Evolutionary conservation across 2,888 invertebrate genomes (phyloP), one percentile per base, ranked within the genome.

Genomic region (Drosophila melanosoma): DNA sequence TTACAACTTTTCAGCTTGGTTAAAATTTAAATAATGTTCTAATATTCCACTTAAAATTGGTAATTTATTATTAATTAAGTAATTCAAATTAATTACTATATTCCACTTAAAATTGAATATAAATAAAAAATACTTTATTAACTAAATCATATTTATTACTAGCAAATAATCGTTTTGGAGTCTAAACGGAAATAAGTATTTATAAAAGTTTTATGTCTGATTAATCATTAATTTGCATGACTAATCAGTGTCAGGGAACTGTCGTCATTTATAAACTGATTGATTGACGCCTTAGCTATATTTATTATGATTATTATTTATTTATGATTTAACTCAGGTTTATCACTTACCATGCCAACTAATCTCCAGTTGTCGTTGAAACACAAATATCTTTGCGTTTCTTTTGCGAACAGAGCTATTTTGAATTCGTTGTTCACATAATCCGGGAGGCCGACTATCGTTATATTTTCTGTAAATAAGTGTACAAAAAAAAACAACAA

Each of bases 371-470:
- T 95, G 93, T 94, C 94, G 93, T 95, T 96, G 95, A 96, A 96
- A 94, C 96, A 96, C 91, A 96, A 95, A 94, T 95, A 96, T 94
- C 95, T 95, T 92, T 95, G 94, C 90, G 95, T 95, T 92, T 95
- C 94, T 93, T 96, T 96, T 91, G 96, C 96, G 94, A 87, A 92
- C 89, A 93, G 90, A 65, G 93, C 92, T 90, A 93, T 91, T 91
- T 92, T 93, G 92, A 93, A 93, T 87, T 91, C 90, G 90, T 92
- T 90, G 89, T 90, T 91, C 89, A 91, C 87, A 91, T 91, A 92
- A 79, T 92, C 92, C 90, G 91, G 90, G 90, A 91, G 89, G 92
- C 92, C 93, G 90, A 91, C 91, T 92, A 93, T 93, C 90, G 93
- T 93, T 93, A 93, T 93, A 93, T 92, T 93, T 92, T 93, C 93